These are phyloP conservation scores for Leptinotarsa tumamoca DNA, from an alignment of 2,888 invertebrate species.

Conservation along the genomic window DNA sequence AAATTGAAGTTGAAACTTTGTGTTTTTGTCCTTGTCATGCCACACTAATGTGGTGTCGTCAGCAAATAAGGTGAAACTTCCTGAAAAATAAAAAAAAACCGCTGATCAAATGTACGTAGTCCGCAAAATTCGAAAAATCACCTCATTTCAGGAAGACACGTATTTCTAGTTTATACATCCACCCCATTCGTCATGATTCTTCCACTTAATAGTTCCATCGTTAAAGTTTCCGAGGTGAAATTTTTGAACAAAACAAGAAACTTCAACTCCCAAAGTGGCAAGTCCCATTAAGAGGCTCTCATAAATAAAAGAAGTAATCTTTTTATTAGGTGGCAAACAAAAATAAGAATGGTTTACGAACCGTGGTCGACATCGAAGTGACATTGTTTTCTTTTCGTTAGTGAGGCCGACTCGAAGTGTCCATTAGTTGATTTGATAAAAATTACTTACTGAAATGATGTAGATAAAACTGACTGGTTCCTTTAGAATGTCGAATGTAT, in stretches of 20 bases:
- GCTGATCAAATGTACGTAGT: too few species aligned
- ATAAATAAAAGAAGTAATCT: background rate
- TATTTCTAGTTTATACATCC: too few species aligned
- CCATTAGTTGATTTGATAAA: constrained; percentile 15
- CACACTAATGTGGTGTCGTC: too few species aligned
- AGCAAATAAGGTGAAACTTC: too few species aligned
- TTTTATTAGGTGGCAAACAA: constrained; percentile 13
- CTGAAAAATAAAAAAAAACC: too few species aligned
- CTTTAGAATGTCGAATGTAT: too few species aligned
- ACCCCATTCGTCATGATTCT: background rate
- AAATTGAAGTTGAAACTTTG: too few species aligned
- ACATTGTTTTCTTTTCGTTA: background rate
- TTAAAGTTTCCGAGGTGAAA: background rate
- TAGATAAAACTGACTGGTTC: background rate
- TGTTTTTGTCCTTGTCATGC: too few species aligned
- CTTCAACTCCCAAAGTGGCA: background rate
- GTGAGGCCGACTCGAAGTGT: background rate
- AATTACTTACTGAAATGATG: background rate
- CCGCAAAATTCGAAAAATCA: too few species aligned
- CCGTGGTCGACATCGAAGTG: background rate
- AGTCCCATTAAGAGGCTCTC: background rate
- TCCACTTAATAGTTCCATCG: background rate
- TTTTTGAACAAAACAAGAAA: background rate
- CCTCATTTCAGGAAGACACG: too few species aligned
- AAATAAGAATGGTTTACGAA: constrained; percentile 7